Conservation (phyloP, 2,888 invertebrate species). For the Ochlodes sylvanus region DNA sequence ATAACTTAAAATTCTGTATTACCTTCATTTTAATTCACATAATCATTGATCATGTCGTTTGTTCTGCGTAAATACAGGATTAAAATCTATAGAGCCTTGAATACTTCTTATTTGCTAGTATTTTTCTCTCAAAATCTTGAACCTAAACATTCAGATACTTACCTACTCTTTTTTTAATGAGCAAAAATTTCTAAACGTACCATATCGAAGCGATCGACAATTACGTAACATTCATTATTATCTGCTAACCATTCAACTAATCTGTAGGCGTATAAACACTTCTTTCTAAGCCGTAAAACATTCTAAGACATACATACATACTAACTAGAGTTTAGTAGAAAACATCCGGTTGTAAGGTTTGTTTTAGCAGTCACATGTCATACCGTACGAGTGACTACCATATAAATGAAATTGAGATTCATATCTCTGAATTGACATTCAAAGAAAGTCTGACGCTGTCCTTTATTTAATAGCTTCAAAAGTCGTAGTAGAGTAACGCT, state of each 20-base stretch:
- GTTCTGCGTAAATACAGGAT: background rate
- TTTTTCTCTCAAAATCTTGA: too few relatives aligned
- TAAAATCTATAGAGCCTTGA: too few relatives aligned
- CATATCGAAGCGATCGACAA: too few relatives aligned
- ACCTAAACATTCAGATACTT: too few relatives aligned
- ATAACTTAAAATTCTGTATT: too few relatives aligned
- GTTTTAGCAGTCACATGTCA: slow-evolving; percentile 29
- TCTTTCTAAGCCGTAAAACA: background rate
- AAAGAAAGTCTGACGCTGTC: slow-evolving; percentile 46
- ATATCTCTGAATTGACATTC: slow-evolving; percentile 62
- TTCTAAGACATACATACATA: slow-evolving; percentile 24
- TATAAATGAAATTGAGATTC: slow-evolving; percentile 47
- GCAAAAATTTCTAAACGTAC: too few relatives aligned
- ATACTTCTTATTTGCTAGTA: too few relatives aligned
- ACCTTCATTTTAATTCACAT: too few relatives aligned
- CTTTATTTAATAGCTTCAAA: slow-evolving; percentile 7
- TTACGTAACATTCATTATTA: background rate
- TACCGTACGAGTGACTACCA: slow-evolving; percentile 18
- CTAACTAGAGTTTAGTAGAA: slow-evolving; percentile 22
- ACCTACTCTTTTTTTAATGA: too few relatives aligned
- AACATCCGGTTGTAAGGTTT: slow-evolving; percentile 22
- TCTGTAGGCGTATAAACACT: background rate
- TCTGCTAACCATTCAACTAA: background rate
- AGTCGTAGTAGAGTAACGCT: slow-evolving; percentile 40
- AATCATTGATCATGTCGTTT: too few relatives aligned